Evolutionary conservation across 2,888 invertebrate species (phyloP), one percentile per base, ranked within the genome.

Genomic region (Leptothorax acervorum): DNA sequence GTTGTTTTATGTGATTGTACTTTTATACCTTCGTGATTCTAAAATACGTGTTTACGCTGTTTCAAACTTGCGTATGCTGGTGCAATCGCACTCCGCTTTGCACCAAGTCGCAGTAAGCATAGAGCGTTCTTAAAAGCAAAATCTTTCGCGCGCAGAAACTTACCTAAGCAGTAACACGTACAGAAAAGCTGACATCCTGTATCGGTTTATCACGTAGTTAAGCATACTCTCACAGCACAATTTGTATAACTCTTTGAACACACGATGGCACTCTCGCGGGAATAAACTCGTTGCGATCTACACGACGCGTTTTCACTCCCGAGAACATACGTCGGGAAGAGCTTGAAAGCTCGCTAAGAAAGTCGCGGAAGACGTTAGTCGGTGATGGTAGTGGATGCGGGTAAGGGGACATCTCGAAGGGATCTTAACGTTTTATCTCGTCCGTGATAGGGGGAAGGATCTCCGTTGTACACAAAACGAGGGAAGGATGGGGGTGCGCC

Each of bases 291-390:
- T 23, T 8, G 53, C 76, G 39, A 55, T 23, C 23, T 48, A 39
- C 75, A 18, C 79, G 79, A 79, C 60, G 35, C 79, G 79, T 39
- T 79, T 79, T 79, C 71, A 79, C 79, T 79, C 48, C 79, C 48
- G 79, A 9, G 48, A 35, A 48, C 31, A 48, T 68, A 60, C 35
- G 39, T 62, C 48, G 57, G 55, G 18, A 8, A 15, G 57, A 71
- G 57, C 57, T 55, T 28, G 79, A 60, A 35, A 79, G 71, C 79
- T 81, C 71, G 71, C 79, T 71, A n/a, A 71, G 71, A 71, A 79
- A 71, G 55, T 81, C 48, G 71, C 60, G 71, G 48, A 51, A 57
- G 48, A 81, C 60, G 48, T 51, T 51, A 48, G 79, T 23, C 23
- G 60, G 23, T 48, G 63, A 60, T 48, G 71, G 39, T 39, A 71